Base-by-base conservation (phyloP, 2,113 vertebrate species). In the Sphaerodactylus townsendi region DNA sequence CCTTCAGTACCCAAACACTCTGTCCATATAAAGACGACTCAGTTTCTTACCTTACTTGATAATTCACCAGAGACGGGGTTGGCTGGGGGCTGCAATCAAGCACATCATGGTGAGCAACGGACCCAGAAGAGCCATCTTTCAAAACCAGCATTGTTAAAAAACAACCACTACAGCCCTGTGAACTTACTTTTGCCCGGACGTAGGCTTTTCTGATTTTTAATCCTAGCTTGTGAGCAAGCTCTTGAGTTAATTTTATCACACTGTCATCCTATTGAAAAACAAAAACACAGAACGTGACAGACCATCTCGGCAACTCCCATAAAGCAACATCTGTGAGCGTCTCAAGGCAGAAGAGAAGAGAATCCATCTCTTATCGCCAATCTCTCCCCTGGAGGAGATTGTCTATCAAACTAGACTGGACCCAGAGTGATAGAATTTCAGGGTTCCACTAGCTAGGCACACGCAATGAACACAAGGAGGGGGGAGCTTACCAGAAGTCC, bases 181-280 rank as follows among this genome's bases (percentile, higher is more conserved):
- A 0, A 56, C 95, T 89, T 95, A 99, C 98, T 97, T 98, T 98
- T 30, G 96, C 97, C 95, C 99, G 97, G 15, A 99, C 95, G 81
- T 99, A 99, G 10, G 99, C 98, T 96, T 99, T 99, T 86, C 99
- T 97, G 94, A 99, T 98, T 97, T 99, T 99, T 93, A 99, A 95
- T 81, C 98, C 98, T 92, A 99, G 96, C 93, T 96, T 97, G 94
- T 98, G 97, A 94, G 99, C 98, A 90, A 99, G 94, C 85, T 99
- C 98, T 96, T 99, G 98, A 83, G 98, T 98, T 94, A 99, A 92
- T 89, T 98, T 97, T 94, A 97, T 98, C 88, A 99, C 98, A 93
- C 94, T 97, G 91, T 97, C 93, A 96, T 99, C 98, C 98, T 99
- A 89, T 70, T 25, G 3, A 10, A 62, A n/a, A 10, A 25, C 30